Conservation (phyloP, 1,140 invertebrate genomes). For the Spodoptera litura region DNA sequence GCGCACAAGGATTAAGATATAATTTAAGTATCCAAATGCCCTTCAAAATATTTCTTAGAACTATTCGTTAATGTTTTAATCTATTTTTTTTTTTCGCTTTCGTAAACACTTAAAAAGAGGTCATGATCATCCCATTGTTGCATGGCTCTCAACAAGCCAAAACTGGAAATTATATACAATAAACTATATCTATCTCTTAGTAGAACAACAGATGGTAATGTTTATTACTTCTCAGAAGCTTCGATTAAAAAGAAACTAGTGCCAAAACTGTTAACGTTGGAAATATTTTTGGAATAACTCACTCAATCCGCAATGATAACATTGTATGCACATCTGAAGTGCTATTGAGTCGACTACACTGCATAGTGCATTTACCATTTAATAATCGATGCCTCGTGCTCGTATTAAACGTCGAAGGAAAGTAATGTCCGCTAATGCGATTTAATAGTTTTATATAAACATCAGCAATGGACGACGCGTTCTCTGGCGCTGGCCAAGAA, state of each 20-base stretch:
- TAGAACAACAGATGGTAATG: background rate
- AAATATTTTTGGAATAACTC: background rate
- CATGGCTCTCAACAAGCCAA: too few species aligned
- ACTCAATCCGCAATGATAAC: background rate
- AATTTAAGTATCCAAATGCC: too few species aligned
- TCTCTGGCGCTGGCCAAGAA: constrained; percentile 6
- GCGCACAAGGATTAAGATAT: too few species aligned
- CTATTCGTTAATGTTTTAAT: too few species aligned
- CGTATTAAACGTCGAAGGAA: constrained; percentile 6
- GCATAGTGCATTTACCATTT: too few species aligned
- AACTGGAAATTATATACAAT: too few species aligned
- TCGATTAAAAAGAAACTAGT: background rate
- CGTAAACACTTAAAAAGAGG: too few species aligned
- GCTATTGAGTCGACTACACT: background rate
- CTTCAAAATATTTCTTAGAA: too few species aligned
- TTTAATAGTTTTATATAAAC: constrained; percentile 32
- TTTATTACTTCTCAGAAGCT: background rate
- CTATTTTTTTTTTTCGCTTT: too few species aligned
- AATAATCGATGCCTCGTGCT: constrained; percentile 1
- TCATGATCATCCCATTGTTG: too few species aligned
- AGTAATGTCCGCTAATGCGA: constrained; percentile 21
- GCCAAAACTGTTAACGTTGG: constrained; percentile 1
- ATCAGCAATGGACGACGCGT: constrained; percentile 7
- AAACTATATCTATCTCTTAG: too few species aligned
- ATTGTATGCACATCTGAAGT: background rate